Evolutionary conservation across 2,797 vertebrate genomes (phyloP), one percentile per base, ranked within the genome.

Genomic region (Streptopelia turtur): DNA sequence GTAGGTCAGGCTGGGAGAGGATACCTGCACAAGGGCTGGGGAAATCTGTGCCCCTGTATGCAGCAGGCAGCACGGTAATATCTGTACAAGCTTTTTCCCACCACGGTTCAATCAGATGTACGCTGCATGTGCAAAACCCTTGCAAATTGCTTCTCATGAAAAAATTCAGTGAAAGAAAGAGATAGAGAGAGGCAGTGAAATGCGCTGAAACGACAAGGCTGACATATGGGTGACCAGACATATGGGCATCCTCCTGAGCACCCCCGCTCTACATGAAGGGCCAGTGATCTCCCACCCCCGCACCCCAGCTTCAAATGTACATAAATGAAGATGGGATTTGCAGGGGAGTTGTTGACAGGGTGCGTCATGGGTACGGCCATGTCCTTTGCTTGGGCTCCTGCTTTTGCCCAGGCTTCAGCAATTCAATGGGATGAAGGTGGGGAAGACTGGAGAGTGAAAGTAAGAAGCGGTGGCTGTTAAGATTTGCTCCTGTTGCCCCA

Each of bases 291-390:
- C 35, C 18, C 35, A 53, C 1, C 6, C 24, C n/a, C 22, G 30
- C 43, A 30, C 9, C n/a, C 15, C 37, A 82, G 63, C 3, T 35
- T 28, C 12, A 14, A 17, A 25, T 57, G 47, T 30, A 20, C 4
- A 5, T 43, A 53, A 57, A 65, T 21, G 13, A 72, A 24, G 69
- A 45, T 1, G 15, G 63, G 23, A 16, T 78, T 76, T 87, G 25
- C 20, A 78, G 52, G 31, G 39, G 45, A 72, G 37, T 13, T 10
- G 57, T 28, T 81, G 66, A 9, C 45, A 71, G 69, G 53, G 20
- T 16, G 5, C 1, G 4, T 23, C 0, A 0, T 3, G 10, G 18
- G 11, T n/a, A 74, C 1, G 11, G 39, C 31, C 63, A 22, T 11
- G 4, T 72, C 15, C 25, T 72, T 86, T 52, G 6, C 24, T 60